phyloP scores from a whole-genome alignment of 2,888 invertebrate genomes.

The Keiferia lycopersicella region DNA sequence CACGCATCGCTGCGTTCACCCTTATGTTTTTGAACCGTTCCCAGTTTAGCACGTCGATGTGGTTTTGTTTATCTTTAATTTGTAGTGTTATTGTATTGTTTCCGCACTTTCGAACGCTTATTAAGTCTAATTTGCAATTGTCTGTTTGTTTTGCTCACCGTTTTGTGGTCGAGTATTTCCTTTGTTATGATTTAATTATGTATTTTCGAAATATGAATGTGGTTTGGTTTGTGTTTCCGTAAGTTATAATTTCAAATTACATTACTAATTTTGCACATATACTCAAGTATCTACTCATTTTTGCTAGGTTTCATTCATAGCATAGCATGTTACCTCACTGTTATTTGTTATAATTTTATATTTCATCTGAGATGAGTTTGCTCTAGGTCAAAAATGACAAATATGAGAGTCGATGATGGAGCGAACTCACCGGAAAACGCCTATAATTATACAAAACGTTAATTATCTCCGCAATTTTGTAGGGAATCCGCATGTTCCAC shows the following conservation, averaged over 20 bases:
- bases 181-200: not conserved
- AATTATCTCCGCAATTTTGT: constrained; percentile 36
- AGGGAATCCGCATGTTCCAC: constrained; percentile 89
- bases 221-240: not conserved
- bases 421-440: no score
- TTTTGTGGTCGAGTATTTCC: not conserved
- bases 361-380: no score
- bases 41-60: constrained; percentile 23
- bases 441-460: not conserved
- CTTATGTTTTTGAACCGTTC: constrained; percentile 4
- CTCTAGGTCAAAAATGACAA: no score
- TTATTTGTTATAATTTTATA: no score
- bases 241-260: not conserved
- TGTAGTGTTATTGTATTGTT: not conserved
- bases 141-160: not conserved
- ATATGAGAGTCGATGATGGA: no score
- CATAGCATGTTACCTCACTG: not conserved
- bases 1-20: no score
- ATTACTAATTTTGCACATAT: not conserved
- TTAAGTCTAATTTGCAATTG: not conserved
- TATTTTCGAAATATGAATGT: not conserved
- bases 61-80: constrained; percentile 12
- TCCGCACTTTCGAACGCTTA: not conserved
- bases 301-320: not conserved
- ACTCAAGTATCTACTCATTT: not conserved